A percentile compares a stretch with the other conserved stretches of the same genome.
These are phyloP conservation scores for Oligia latruncula DNA, from an alignment of 2,888 invertebrate species.

Conservation along the genomic window DNA sequence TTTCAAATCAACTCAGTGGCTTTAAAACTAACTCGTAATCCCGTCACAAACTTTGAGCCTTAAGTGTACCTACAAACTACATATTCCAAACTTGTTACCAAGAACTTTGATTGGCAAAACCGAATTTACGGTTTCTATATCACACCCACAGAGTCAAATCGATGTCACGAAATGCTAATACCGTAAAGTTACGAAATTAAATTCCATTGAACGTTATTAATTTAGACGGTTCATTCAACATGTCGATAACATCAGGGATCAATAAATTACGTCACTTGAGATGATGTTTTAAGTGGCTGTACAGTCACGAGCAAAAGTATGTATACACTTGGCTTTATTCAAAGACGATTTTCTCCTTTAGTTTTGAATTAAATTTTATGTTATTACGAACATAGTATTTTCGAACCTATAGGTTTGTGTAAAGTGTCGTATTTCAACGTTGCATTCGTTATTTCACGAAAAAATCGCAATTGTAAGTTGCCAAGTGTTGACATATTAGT, in stretches of 20 bases:
- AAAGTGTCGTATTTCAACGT: too few species aligned
- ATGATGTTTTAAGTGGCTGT: conserved; percentile 51
- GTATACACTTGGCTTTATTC: too few species aligned
- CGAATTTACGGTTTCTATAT: conserved; percentile 35
- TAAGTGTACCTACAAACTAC: background rate
- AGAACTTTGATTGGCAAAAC: conserved; percentile 33
- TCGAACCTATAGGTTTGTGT: too few species aligned
- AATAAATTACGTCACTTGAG: conserved; percentile 51
- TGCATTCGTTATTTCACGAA: too few species aligned
- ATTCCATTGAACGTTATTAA: conserved; percentile 56
- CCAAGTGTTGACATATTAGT: too few species aligned
- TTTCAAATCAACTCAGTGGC: conserved; percentile 20
- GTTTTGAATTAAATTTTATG: too few species aligned
- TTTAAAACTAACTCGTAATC: conserved; percentile 13
- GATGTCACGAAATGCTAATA: conserved; percentile 46
- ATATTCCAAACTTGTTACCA: conserved; percentile 26
- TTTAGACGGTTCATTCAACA: conserved; percentile 52
- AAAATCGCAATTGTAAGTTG: too few species aligned
- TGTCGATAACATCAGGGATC: conserved; percentile 58
- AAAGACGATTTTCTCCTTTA: background rate
- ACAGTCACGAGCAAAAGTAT: background rate
- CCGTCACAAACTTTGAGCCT: background rate
- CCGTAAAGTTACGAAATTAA: conserved; percentile 53
- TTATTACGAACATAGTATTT: too few species aligned
- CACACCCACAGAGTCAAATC: conserved; percentile 29